Base-by-base conservation (phyloP, 2,113 vertebrate genomes). In the Chionomys nivalis region DNA sequence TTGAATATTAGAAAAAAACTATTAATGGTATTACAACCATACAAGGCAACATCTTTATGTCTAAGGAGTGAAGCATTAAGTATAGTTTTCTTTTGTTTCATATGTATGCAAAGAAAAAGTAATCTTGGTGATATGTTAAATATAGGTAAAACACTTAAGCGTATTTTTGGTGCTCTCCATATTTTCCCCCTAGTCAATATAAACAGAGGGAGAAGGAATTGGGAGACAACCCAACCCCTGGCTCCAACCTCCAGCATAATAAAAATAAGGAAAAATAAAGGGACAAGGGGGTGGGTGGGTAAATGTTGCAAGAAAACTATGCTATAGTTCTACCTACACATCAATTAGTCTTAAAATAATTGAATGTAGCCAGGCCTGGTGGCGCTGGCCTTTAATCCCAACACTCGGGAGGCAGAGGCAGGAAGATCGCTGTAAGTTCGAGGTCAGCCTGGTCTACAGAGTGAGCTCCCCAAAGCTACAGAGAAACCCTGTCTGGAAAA, bases 81-180 rank as follows among this genome's bases (percentile, higher is more conserved):
- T 33, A 63, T 73, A 86, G 83, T 52, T 94, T 89, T 87, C 61
- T 75, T 93, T 36, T 96, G n/a, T 87, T 77, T 58, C 55, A 47
- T 16, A 70, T 10, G 24, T 68, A 75, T 44, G 21, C 8, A 70
- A 42, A 90, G 14, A 94, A 23, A 76, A 88, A 66, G 31, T 24
- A 92, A 77, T 77, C 72, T 31, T 66, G 72, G 24, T 58, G 96
- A 94, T 95, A 94, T 66, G n/a, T 81, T 68, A 93, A 79, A 83
- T n/a, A 81, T 33, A 93, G 31, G n/a, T 68, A 94, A 93, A 91
- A 49, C 2, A 14, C 39, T 89, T 83, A 47, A 65, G 55, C 70
- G 36, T 88, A 33, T 42, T 92, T 72, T 61, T 83, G 89, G 23
- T 75, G 73, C 17, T 70, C 49, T 76, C 49, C 55, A 72, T 70